phyloP scores from a whole-genome alignment of 2,113 vertebrate genomes.

The Hippocampus guttulatus region DNA sequence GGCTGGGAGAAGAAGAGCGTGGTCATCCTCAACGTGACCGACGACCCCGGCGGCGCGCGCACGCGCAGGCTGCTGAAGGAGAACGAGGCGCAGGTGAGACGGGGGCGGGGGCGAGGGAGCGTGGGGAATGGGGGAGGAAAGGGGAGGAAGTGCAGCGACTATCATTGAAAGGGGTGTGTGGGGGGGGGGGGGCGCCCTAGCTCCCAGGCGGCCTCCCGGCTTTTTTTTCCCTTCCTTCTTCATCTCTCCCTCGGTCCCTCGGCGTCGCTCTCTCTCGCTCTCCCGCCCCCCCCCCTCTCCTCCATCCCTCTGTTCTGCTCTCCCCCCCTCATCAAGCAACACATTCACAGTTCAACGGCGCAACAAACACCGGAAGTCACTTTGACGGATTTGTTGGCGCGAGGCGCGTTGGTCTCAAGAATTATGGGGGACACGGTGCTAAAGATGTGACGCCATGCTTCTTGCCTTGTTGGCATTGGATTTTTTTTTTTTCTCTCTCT shows the following conservation, averaged over 20 bases:
- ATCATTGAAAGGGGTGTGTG: slow-evolving; percentile 34
- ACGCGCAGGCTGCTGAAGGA: slow-evolving; percentile 84
- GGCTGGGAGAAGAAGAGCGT: slow-evolving; percentile 95
- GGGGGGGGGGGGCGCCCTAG: slow-evolving; percentile 35
- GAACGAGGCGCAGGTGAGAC: slow-evolving; percentile 85
- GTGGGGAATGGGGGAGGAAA: slow-evolving; percentile 47
- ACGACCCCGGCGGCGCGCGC: slow-evolving; percentile 81
- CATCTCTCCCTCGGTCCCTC: slow-evolving; percentile 65
- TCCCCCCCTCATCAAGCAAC: slow-evolving; percentile 45
- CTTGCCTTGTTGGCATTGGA: background rate
- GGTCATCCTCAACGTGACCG: slow-evolving; percentile 83
- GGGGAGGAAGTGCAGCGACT: slow-evolving; percentile 62
- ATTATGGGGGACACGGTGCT: slow-evolving; percentile 5
- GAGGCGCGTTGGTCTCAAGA: slow-evolving; percentile 9
- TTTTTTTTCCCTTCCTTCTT: slow-evolving; percentile 70
- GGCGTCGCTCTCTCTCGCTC: slow-evolving; percentile 42
- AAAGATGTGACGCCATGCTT: background rate
- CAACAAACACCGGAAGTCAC: slow-evolving; percentile 45
- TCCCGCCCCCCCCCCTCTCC: slow-evolving; percentile 64
- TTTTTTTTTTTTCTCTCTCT: background rate
- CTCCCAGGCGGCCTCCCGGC: slow-evolving; percentile 56
- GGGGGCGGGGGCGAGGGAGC: slow-evolving; percentile 57
- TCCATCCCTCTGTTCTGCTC: slow-evolving; percentile 67
- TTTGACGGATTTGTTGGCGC: slow-evolving; percentile 27
- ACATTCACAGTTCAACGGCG: slow-evolving; percentile 36